Percentiles rank a stretch among this genome's conserved stretches.
phyloP scores from a whole-genome alignment of 2,797 vertebrate species.

The Aeoliscus strigatus region DNA sequence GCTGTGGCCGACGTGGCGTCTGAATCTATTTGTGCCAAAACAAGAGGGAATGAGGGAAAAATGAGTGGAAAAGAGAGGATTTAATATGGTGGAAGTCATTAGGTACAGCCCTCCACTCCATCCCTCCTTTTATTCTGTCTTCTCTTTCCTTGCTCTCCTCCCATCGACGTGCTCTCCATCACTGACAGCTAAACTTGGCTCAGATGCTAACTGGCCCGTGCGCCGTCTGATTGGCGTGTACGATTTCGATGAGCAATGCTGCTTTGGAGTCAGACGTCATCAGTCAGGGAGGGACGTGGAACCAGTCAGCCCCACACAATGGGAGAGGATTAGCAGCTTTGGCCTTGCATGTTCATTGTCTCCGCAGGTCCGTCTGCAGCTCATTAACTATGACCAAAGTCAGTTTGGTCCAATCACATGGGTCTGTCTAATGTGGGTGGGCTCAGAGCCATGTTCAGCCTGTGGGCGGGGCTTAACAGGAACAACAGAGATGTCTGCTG shows the following conservation, averaged over 20 bases:
- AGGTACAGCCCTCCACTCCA: constrained; percentile 13
- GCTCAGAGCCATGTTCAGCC: no score
- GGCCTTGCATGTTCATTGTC: no score
- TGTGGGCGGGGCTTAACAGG: no score
- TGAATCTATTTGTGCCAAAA: constrained; percentile 53
- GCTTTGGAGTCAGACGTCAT: constrained; percentile 50
- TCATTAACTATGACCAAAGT: no score
- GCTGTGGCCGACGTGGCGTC: constrained; percentile 39
- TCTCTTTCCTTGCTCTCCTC: constrained; percentile 22
- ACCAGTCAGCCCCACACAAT: constrained; percentile 30
- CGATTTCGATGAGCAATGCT: constrained; percentile 60
- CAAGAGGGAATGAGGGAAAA: constrained; percentile 26
- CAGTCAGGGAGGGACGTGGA: constrained; percentile 52
- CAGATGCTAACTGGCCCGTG: constrained; percentile 16
- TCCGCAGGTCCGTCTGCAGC: no score
- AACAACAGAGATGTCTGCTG: no score
- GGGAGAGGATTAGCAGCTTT: no score
- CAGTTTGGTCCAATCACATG: no score
- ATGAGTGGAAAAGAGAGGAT: constrained; percentile 20
- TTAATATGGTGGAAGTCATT: constrained; percentile 65
- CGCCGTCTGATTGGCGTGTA: constrained; percentile 23
- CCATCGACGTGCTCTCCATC: constrained; percentile 33
- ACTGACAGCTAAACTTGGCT: constrained; percentile 38
- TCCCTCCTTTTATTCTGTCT: constrained; percentile 18
- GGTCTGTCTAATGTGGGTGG: no score